Base-by-base conservation (phyloP, 2,888 invertebrate species). In the Selenia dentaria region DNA sequence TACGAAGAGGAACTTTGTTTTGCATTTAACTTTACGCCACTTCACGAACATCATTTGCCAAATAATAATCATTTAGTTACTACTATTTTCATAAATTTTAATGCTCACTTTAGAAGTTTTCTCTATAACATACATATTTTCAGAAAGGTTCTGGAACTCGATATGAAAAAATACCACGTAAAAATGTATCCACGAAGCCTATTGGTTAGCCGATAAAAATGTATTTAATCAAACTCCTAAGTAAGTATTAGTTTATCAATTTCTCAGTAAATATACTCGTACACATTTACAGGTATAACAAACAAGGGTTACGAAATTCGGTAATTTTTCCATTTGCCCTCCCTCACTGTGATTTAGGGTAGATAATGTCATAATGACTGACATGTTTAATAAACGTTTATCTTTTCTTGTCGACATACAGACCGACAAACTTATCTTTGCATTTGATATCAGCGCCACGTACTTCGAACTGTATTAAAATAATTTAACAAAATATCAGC, bases 381-480 rank as follows among this genome's bases (percentile, higher is more conserved):
- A 86, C 86, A 73, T 77, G 80, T 80, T 83, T 87, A 87, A 87
- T 87, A 87, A 87, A 85, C 79, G 74, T 75, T 59, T 89, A 89
- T 88, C 88, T 77, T 78, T 74, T 77, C 74, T 72, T 72, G 66
- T 70, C 62, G 54, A 45, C 45, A 36, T 37, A 34, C 29, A 59
- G 41, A 51, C 55, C 44, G 56, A 58, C 54, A 61, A 61, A 59
- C 63, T 59, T 57, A 60, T 54, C 54, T 28, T 46, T 42, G 33
- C 42, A 25, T 9, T 40, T 16, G 27, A 29, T 25, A 27, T 45
- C 26, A 45, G 33, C 38, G 33, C 35, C 37, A 29, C n/a, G 4
- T 16, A 18, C 34, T 42, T 37, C 9, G 42, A 36, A 20, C 8
- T 34, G 3, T 6, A n/a, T 16, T 22, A 8, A 1, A 16, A 25